Evolutionary conservation across 2,113 vertebrate species (phyloP), one percentile per base, ranked within the genome.

Genomic region (Callorhinus ursinus): DNA sequence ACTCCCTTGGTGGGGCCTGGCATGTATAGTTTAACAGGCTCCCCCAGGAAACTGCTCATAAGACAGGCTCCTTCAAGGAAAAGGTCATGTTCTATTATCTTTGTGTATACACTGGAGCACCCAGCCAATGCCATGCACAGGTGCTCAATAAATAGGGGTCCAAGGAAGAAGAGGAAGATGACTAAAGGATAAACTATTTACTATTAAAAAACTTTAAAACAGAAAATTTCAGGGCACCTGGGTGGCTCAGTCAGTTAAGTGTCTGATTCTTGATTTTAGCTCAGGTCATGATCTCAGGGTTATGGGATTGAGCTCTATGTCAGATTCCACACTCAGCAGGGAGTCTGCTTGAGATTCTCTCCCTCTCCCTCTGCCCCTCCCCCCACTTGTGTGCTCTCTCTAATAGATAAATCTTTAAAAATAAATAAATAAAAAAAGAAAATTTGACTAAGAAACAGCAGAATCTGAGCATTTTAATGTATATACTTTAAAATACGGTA

Each of bases 391-490:
- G 33, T 8, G 7, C 8, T 36, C 18, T 19, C 16, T 69, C 67
- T 69, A 33, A 16, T 16, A 67, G 31, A 69, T 69, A 69, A 69
- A 36, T 69, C 18, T 69, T 69, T 10, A 69, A 69, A 69, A 69
- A 69, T 36, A 69, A n/a, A 69, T 19, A 69, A 69, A 46, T 46
- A 46, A 46, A 46, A 67, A 69, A 28, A 65, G 55, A 57, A 88
- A 94, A 94, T 42, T 42, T 36, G 82, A 93, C 10, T 42, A 10
- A 88, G 83, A 72, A 65, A 67, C 2, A 93, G 55, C 51, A 77
- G n/a, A 93, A 74, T 33, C 12, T 67, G 13, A 88, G 12, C 53
- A 92, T 84, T 82, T 84, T 46, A 79, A 63, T 83, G 9, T 55
- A 76, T 59, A 1, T 51, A 63, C 39, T 72, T 74, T 90, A 90